These are phyloP conservation scores for Microctonus brassicae DNA, from an alignment of 2,888 invertebrate genomes.

Conservation along the genomic window DNA sequence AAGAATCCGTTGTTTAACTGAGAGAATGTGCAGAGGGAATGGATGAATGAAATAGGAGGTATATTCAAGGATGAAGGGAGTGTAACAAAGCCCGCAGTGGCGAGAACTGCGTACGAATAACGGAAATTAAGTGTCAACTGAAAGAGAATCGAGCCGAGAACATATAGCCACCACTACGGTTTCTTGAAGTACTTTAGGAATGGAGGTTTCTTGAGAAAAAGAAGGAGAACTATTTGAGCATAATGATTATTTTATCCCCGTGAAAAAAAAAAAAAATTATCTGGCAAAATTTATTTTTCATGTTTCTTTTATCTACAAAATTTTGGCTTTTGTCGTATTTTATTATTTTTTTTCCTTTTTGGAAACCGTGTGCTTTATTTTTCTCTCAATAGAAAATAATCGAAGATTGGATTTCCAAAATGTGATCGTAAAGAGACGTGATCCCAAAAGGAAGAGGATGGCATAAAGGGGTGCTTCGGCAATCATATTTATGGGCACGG, in stretches of 20 bases:
- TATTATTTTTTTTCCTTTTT: neutral
- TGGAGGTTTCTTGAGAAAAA: neutral
- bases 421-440: conserved; percentile 37
- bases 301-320: neutral
- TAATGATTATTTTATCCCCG: neutral
- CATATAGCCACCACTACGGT: conserved; percentile 28
- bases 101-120: conserved; percentile 65
- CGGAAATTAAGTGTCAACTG: conserved; percentile 70
- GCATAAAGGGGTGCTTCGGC: conserved; percentile 52
- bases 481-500: conserved; percentile 67
- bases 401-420: conserved; percentile 36
- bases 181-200: conserved; percentile 3
- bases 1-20: conserved; percentile 54
- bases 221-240: neutral
- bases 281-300: neutral
- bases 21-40: conserved; percentile 57
- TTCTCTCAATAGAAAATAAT: conserved; percentile 36
- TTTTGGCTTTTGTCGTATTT: neutral
- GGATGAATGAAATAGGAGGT: conserved; percentile 46
- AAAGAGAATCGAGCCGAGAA: conserved; percentile 53
- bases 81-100: conserved; percentile 60
- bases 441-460: conserved; percentile 24
- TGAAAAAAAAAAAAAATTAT: neutral
- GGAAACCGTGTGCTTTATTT: conserved; percentile 5
- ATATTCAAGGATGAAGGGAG: conserved; percentile 48